Evolutionary conservation across 1,140 invertebrate species (phyloP).

Genomic region (Rhopalosiphum maidis): DNA sequence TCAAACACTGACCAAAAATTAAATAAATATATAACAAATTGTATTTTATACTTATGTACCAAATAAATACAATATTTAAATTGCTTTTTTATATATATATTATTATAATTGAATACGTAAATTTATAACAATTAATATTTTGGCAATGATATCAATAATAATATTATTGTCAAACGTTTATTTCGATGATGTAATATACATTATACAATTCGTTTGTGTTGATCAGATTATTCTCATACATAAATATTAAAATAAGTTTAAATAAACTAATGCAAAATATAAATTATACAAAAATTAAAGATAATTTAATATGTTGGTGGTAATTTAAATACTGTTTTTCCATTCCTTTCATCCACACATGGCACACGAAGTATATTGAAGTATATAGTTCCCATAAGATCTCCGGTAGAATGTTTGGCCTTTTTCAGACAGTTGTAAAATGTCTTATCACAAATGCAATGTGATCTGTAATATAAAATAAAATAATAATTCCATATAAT

Average conservation of each 20-base stretch:
- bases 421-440: slow-evolving; percentile 82
- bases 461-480: slow-evolving; percentile 67
- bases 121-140: neutral
- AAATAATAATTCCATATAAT: slow-evolving; percentile 23
- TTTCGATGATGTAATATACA: neutral
- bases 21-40: neutral
- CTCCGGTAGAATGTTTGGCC: slow-evolving; percentile 72
- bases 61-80: neutral
- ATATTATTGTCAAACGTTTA: neutral
- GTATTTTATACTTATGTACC: neutral
- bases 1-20: too few relatives aligned
- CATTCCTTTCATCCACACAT: slow-evolving; percentile 72
- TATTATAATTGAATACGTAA: neutral
- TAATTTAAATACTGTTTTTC: slow-evolving; percentile 56
- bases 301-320: slow-evolving; percentile 39
- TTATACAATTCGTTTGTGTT: neutral
- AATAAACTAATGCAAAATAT: neutral
- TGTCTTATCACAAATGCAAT: slow-evolving; percentile 84
- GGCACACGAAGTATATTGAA: slow-evolving; percentile 84
- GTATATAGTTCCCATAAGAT: slow-evolving; percentile 83
- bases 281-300: neutral
- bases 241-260: neutral
- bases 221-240: neutral
- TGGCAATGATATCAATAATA: neutral
- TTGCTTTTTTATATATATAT: neutral